phyloP scores from a whole-genome alignment of 2,113 vertebrate species.

The Collichthys lucidus region DNA sequence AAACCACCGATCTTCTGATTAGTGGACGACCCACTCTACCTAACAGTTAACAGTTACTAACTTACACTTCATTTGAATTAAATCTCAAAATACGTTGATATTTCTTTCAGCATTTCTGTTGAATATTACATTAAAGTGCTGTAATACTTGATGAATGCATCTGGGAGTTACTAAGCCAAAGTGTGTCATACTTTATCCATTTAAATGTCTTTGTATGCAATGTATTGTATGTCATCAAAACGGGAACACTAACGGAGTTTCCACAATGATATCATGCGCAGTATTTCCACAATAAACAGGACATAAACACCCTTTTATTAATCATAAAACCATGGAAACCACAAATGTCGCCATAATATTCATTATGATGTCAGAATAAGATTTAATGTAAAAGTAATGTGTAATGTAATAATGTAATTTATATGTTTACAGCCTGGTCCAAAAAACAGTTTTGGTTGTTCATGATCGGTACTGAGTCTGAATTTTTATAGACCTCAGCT shows the following conservation, averaged over 20 bases:
- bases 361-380: neutral
- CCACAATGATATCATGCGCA: neutral
- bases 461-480: too few species aligned
- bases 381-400: neutral
- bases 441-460: too few species aligned
- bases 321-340: slow-evolving; percentile 16
- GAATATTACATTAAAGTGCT: neutral
- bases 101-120: neutral
- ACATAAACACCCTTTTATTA: neutral
- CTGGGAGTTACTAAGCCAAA: neutral
- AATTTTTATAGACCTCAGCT: too few species aligned
- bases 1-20: too few species aligned
- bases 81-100: neutral
- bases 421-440: too few species aligned
- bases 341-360: neutral
- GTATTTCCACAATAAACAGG: neutral
- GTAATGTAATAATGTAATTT: too few species aligned
- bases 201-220: neutral
- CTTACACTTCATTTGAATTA: neutral
- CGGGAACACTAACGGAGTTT: neutral
- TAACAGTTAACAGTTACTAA: neutral
- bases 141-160: neutral
- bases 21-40: too few species aligned
- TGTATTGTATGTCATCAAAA: neutral
- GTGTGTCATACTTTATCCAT: neutral